Evolutionary conservation across 2,113 vertebrate genomes (phyloP), one percentile per base, ranked within the genome.

Genomic region (Paralichthys olivaceus): DNA sequence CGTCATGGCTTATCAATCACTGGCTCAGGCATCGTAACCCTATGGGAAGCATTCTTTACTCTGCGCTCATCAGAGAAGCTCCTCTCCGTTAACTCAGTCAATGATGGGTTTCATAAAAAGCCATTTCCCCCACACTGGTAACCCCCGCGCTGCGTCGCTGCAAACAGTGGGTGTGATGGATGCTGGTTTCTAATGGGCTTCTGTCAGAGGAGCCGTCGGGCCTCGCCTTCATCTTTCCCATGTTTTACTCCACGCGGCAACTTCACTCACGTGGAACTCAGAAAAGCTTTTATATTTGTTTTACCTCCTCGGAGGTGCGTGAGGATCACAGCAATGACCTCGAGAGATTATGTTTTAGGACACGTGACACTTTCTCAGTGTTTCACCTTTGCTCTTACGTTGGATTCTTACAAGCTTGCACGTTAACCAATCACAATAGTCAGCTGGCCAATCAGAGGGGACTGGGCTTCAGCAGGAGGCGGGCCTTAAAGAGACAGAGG

Each of bases 81-180:
- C 62, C 87, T 89, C 88, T 77, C 89, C 87, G 88, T 91, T 92
- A 92, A 90, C 87, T 88, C 78, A 86, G 83, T 87, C 87, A 88
- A 92, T 90, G 90, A 92, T 84, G 89, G 90, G 80, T 88, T 90
- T 89, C 79, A 72, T 67, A 71, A 79, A 86, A 90, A 87, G 84
- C 71, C 80, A 89, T 91, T 88, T 87, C 79, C 80, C 88, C 84
- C 81, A 71, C 75, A 76, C 84, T 83, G 88, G 19, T 78, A 84
- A 72, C 79, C 77, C 76, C 78, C 32, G 25, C 8, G 45, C 84
- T 47, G 37, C 65, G 61, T 67, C 65, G 69, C 69, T 9, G 57
- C 83, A 71, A 86, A 86, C 89, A 81, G 81, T 62, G 71, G 78
- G 80, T 51, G 72, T 86, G 88, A 90, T 85, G 82, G 64, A 90